phyloP scores from a whole-genome alignment of 2,888 invertebrate genomes.

The Cylindroiulus punctatus region DNA sequence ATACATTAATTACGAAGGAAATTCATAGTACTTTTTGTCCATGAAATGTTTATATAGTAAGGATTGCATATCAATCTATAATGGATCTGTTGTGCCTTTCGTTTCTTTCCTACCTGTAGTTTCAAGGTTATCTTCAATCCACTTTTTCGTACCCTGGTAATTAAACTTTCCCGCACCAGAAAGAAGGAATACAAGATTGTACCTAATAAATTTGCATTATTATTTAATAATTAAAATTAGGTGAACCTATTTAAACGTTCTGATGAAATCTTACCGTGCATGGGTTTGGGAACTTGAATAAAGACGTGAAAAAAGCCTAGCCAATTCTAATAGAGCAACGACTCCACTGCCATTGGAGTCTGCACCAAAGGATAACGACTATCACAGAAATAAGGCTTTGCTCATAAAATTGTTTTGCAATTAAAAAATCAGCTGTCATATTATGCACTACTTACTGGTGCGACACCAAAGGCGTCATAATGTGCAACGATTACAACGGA shows the following conservation, averaged over 20 bases:
- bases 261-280: conserved; percentile 64
- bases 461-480: conserved; percentile 89
- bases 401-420: neutral
- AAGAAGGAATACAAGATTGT: conserved; percentile 82
- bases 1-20: conserved; percentile 56
- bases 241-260: neutral
- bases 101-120: conserved; percentile 76
- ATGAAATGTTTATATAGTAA: too few relatives aligned
- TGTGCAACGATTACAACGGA: conserved; percentile 92
- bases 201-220: conserved; percentile 64
- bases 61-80: too few relatives aligned
- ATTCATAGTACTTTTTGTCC: too few relatives aligned
- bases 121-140: conserved; percentile 93
- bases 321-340: conserved; percentile 85
- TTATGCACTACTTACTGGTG: conserved; percentile 78
- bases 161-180: conserved; percentile 93
- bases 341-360: conserved; percentile 95
- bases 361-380: conserved; percentile 88
- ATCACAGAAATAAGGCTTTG: conserved; percentile 59
- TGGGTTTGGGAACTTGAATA: conserved; percentile 78
- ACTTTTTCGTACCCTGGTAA: conserved; percentile 94
- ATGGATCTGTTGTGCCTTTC: too few relatives aligned
- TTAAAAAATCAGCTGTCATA: neutral
- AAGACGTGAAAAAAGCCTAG: conserved; percentile 86
- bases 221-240: neutral